Percentiles rank a stretch among this genome's conserved stretches.
Conservation (phyloP, 2,113 vertebrate genomes). For the cattle (Bos taurus) region DNA sequence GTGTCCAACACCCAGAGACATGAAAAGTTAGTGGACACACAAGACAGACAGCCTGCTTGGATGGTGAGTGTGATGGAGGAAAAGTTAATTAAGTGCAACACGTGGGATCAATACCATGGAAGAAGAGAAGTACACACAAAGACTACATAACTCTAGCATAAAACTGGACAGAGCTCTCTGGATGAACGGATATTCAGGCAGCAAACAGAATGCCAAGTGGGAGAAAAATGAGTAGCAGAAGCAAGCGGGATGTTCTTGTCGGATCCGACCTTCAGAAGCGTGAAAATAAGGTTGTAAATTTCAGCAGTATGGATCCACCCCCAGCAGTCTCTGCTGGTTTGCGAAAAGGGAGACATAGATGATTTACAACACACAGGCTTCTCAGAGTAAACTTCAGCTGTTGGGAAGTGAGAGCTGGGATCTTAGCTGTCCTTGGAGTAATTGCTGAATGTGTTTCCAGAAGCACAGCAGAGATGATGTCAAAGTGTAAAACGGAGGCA, state of each 20-base stretch:
- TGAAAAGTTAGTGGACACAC: fast-evolving
- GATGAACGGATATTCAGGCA: fast-evolving
- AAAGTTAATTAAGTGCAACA: too few relatives aligned
- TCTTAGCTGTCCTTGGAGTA: not conserved
- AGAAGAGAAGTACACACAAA: fast-evolving
- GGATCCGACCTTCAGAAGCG: not conserved
- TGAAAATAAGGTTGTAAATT: not conserved
- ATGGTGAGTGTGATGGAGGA: not conserved
- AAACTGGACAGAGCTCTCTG: not conserved
- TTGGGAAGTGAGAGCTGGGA: not conserved
- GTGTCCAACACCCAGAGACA: not conserved
- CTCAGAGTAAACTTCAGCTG: not conserved
- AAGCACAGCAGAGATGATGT: not conserved
- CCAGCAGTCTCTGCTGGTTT: not conserved
- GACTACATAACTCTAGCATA: fast-evolving
- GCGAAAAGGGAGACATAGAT: not conserved
- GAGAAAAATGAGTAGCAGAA: not conserved
- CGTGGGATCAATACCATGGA: fast-evolving
- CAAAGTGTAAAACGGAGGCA: not conserved
- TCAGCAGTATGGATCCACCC: fast-evolving
- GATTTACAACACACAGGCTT: too few relatives aligned
- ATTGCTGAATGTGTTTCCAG: not conserved
- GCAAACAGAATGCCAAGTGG: not conserved
- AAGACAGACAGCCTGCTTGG: not conserved
- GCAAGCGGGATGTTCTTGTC: not conserved